phyloP scores from a whole-genome alignment of 2,113 vertebrate genomes.

The Saguinus midas region DNA sequence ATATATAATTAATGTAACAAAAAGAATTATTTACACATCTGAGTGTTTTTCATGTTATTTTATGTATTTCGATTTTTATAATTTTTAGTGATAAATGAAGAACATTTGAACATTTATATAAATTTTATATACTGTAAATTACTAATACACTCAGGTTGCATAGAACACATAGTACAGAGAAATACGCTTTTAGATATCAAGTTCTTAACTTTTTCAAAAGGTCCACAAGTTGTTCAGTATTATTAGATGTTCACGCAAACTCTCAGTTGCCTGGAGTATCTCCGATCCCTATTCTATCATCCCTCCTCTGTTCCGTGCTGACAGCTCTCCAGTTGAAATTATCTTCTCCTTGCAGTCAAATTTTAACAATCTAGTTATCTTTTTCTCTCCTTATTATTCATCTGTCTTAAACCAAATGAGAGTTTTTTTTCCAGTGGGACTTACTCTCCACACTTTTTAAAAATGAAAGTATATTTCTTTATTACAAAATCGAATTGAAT shows the following conservation, averaged over 20 bases:
- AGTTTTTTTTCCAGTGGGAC: slow-evolving; percentile 49
- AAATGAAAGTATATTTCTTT: slow-evolving; percentile 71
- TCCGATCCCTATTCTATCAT: slow-evolving; percentile 43
- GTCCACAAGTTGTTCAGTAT: slow-evolving; percentile 49
- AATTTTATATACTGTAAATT: not conserved
- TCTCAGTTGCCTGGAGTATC: slow-evolving; percentile 28
- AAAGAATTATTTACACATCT: not conserved
- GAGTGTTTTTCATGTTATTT: not conserved
- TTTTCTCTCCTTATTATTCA: slow-evolving; percentile 66
- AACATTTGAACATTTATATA: not conserved
- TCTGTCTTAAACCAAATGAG: slow-evolving; percentile 69
- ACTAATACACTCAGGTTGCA: not conserved
- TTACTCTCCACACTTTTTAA: slow-evolving; percentile 41
- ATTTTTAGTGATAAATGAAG: not conserved
- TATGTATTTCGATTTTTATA: not conserved
- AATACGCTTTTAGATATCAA: not conserved
- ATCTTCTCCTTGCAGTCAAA: slow-evolving; percentile 67
- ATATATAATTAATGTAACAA: not conserved
- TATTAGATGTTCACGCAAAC: slow-evolving; percentile 59
- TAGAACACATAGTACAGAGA: not conserved
- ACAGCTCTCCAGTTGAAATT: slow-evolving; percentile 64
- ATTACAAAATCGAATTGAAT: slow-evolving; percentile 65
- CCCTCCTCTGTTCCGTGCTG: slow-evolving; percentile 25
- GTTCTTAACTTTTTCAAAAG: slow-evolving; percentile 33
- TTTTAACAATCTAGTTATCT: slow-evolving; percentile 70